phyloP scores from a whole-genome alignment of 2,797 vertebrate genomes.

The Atherinosoma microstoma region DNA sequence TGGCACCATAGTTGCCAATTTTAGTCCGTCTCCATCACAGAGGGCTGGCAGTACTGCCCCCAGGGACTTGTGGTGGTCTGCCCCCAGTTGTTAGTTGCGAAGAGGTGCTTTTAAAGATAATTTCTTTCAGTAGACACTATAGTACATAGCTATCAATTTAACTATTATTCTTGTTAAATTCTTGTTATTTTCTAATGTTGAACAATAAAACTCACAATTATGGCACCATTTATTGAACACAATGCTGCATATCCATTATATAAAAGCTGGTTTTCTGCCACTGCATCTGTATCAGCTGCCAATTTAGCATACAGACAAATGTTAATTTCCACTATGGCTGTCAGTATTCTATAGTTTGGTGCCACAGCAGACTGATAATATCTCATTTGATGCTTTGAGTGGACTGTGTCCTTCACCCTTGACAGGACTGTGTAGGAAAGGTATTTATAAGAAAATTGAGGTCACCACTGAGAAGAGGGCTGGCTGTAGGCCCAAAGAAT shows the following conservation, averaged over 20 bases:
- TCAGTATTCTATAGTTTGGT: conserved; percentile 67
- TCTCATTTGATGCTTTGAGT: conserved; percentile 72
- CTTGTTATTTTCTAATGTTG: not conserved
- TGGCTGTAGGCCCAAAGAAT: conserved; percentile 76
- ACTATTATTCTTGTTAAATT: too few species aligned
- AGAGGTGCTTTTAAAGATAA: conserved; percentile 16
- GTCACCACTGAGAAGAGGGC: conserved; percentile 70
- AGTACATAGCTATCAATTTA: too few species aligned
- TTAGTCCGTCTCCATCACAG: conserved; percentile 55
- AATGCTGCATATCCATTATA: conserved; percentile 16
- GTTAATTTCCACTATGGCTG: conserved; percentile 51
- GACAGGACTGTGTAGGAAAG: conserved; percentile 62
- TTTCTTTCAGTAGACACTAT: conserved; percentile 30
- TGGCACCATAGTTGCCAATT: conserved; percentile 51
- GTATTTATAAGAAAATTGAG: conserved; percentile 80
- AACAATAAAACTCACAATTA: conserved; percentile 9
- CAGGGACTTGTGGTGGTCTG: conserved; percentile 22
- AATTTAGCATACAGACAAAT: conserved; percentile 35
- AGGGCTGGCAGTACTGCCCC: conserved; percentile 32
- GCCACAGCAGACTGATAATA: conserved; percentile 68
- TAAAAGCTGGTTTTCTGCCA: conserved; percentile 15
- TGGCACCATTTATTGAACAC: not conserved
- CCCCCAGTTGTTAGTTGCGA: conserved; percentile 19
- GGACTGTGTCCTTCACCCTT: conserved; percentile 74
- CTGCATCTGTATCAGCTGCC: conserved; percentile 22